Evolutionary conservation across 2,113 vertebrate species (phyloP).

Genomic region (Coregonus clupeaformis): DNA sequence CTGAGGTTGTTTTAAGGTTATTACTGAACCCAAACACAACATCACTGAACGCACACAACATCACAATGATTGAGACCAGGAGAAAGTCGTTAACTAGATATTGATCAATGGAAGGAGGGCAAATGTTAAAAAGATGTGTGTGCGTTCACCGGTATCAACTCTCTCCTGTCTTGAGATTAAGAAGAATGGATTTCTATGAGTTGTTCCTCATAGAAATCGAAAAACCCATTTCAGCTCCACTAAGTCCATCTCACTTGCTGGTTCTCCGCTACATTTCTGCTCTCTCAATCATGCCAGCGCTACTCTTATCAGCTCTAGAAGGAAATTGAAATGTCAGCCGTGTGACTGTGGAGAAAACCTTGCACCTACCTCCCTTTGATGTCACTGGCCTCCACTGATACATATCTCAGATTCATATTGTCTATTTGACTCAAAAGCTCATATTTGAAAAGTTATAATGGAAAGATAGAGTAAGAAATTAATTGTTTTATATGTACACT

Average conservation of each 20-base stretch:
- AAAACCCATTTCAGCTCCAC: constrained; percentile 52
- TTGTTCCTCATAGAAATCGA: constrained; percentile 51
- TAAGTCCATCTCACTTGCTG: constrained; percentile 52
- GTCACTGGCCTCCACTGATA: constrained; percentile 38
- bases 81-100: constrained; percentile 18
- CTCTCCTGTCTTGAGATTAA: constrained; percentile 15
- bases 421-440: constrained; percentile 24
- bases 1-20: constrained; percentile 31
- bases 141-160: constrained; percentile 58
- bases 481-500: constrained; percentile 3
- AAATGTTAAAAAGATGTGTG: constrained; percentile 33
- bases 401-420: constrained; percentile 24
- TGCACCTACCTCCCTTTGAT: constrained; percentile 41
- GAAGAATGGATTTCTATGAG: constrained; percentile 52
- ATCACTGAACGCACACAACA: constrained; percentile 53
- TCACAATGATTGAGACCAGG: constrained; percentile 6
- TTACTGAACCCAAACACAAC: constrained; percentile 28
- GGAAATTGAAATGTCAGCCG: constrained; percentile 59
- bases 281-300: constrained; percentile 50
- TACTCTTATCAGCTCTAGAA: constrained; percentile 54
- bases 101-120: constrained; percentile 33
- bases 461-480: constrained; percentile 5
- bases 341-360: constrained; percentile 19
- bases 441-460: constrained; percentile 41
- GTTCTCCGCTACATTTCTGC: constrained; percentile 28